Evolutionary conservation across 2,797 vertebrate species (phyloP), one percentile per base, ranked within the genome.

Genomic region (Platalea minor): DNA sequence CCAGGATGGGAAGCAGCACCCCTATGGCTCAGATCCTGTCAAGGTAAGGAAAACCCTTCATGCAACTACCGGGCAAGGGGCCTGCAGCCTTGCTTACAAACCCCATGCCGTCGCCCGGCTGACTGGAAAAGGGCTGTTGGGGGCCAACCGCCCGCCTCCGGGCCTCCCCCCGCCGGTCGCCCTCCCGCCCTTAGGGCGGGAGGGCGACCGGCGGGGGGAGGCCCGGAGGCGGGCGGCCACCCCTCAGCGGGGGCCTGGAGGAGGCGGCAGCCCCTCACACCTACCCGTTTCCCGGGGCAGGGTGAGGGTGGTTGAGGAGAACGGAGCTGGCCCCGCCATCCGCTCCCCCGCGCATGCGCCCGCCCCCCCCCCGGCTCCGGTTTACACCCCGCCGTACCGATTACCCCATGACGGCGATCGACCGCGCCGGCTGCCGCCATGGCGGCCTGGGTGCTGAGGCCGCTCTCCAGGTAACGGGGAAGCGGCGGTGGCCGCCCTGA

Each of bases 401-500:
- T 17, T 4, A n/a, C 20, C 50, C 25, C 17, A 29, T 93, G 91
- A 91, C 82, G 95, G 13, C 35, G 64, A 76, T 51, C 35, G 35
- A 25, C 7, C 28, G 72, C 85, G 91, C 82, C 56, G 20, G 20
- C 10, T 25, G 81, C 41, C 20, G 72, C 17, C 57, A 92, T 69
- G 93, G 83, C 80, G 37, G 72, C 9, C 24, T 24, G 31, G 41
- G 63, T 75, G 63, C 43, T 93, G 88, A 13, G 8, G 73, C 67
- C 25, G 79, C 90, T 89, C 48, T 69, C 79, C 82, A 97, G 97
- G 97, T 96, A 96, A 92, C 24, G 39, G 33, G 21, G 43, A 39
- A 6, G 50, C 35, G 23, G 35, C 31, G 31, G 46, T 19, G 46
- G 25, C 74, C 33, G 50, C 39, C 26, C 63, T 12, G n/a, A 35